Percentiles rank a stretch among this genome's conserved stretches.
phyloP scores from a whole-genome alignment of 2,113 vertebrate species.

The Mormyrus lacerda region DNA sequence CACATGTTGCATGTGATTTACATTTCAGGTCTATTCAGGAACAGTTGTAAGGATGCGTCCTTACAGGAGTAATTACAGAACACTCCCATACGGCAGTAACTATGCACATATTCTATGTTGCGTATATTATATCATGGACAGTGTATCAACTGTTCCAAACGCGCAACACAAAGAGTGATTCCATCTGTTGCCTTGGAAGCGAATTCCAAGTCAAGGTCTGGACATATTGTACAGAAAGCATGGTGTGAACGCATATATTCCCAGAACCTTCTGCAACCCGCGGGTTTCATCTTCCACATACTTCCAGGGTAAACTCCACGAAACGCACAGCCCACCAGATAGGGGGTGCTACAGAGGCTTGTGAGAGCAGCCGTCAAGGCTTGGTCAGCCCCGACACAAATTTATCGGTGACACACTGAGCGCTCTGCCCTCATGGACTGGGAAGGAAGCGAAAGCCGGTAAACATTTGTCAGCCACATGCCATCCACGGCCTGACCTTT shows the following conservation, averaged over 20 bases:
- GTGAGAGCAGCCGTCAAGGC: not conserved
- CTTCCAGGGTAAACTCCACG: not conserved
- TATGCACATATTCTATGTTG: not conserved
- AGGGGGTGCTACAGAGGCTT: not conserved
- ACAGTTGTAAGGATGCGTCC: not conserved
- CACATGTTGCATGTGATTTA: not conserved
- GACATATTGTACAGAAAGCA: not conserved
- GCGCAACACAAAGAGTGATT: not conserved
- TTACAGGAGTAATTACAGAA: not conserved
- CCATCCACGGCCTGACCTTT: conserved; percentile 31
- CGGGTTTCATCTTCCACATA: not conserved
- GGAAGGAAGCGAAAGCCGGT: not conserved
- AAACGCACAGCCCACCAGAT: not conserved
- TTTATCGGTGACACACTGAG: not conserved
- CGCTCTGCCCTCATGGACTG: not conserved
- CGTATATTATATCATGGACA: not conserved
- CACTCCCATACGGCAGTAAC: not conserved
- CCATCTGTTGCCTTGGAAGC: conserved; percentile 3
- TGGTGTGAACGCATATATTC: not conserved
- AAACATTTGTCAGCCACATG: conserved; percentile 23
- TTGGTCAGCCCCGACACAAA: not conserved
- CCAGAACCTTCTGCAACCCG: not conserved
- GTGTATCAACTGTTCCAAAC: not conserved
- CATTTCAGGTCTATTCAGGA: not conserved
- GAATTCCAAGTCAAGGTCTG: not conserved